Base-by-base conservation (phyloP, 2,797 vertebrate genomes). In the Lateolabrax maculatus region DNA sequence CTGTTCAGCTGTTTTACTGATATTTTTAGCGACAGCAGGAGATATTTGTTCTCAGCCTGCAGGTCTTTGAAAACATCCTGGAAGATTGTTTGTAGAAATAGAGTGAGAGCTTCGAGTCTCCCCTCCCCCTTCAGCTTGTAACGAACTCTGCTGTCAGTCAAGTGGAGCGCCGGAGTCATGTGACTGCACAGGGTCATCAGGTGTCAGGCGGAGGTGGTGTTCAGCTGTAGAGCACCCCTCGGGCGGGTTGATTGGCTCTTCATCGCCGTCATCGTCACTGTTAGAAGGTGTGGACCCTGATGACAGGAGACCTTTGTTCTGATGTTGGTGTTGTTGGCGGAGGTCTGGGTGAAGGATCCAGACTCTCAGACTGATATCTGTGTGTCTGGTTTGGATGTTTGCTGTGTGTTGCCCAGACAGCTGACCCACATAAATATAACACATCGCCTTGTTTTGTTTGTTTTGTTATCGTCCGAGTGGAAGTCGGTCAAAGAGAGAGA, bases 301-400 rank as follows among this genome's bases (percentile, higher is more conserved):
- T 8, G 51, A 9, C 37, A 21, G 46, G 21, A 63, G 3, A 53
- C 8, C 44, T 77, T 83, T 81, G 77, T 71, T 69, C 52, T 31
- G 39, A 7, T 77, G 34, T 46, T 23, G 46, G 27, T 21, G 36
- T 10, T 37, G 29, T 3, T 37, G 34, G 18, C 8, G 61, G 60
- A 18, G 7, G 25, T 46, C 6, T 41, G 2, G 53, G 18, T 6
- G 60, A 9, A 21, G 8, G 56, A 55, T 31, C 23, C 66, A 29
- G 36, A 41, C 18, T 13, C 9, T 36, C 18, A 21, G 15, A 5
- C 3, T 56, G 9, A 15, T 15, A 3, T 27, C 18, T 63, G 12
- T 21, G 11, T 31, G 7, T 4, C 3, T 6, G 18, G 18, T 21
- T 46, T 46, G 43, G 43, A 44, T 13, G 29, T 29, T 29, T 62